Base-by-base conservation (phyloP, 2,113 vertebrate species). In the Odontophorus gujanensis region DNA sequence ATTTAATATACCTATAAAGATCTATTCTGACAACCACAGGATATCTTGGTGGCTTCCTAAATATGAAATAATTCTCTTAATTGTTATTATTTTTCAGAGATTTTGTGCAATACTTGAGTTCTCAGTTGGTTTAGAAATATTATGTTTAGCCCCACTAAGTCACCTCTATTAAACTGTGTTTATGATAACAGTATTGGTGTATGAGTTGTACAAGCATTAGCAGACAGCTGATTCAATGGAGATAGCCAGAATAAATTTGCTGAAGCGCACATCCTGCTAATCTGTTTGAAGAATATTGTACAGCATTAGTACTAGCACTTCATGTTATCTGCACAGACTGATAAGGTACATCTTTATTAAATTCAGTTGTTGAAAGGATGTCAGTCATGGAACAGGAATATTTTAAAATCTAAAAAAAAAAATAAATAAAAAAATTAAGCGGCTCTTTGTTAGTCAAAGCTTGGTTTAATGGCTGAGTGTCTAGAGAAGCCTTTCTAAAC, bases 311-410 rank as follows among this genome's bases (percentile, higher is more conserved):
- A 98, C 97, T 92, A 97, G 98, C 98, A 98, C 98, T 99, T 99
- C 98, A 98, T 98, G 98, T 99, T 99, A 99, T 98, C 98, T 98
- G 98, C 95, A 96, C 95, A 97, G 98, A 97, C 98, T 98, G 98
- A 99, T 99, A 99, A 99, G 98, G 98, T 98, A 98, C 98, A 98
- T 99, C 98, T 99, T 99, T 99, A 99, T 99, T 99, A 99, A 99
- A 99, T 99, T 98, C 98, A 96, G 97, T 97, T 98, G 98, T 97
- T 98, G 98, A 98, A 98, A 98, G 98, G 96, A 98, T 98, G 97
- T 98, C 98, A 97, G 97, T 98, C 98, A 97, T 91, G 96, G 96
- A 98, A 98, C 96, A 98, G 98, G 97, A 99, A 98, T 98, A 99
- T 98, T 98, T 98, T 98, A 98, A 98, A 98, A 98, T 96, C 93